These are phyloP conservation scores for Morpho helenor DNA, from an alignment of 2,888 invertebrate genomes.

Conservation along the genomic window DNA sequence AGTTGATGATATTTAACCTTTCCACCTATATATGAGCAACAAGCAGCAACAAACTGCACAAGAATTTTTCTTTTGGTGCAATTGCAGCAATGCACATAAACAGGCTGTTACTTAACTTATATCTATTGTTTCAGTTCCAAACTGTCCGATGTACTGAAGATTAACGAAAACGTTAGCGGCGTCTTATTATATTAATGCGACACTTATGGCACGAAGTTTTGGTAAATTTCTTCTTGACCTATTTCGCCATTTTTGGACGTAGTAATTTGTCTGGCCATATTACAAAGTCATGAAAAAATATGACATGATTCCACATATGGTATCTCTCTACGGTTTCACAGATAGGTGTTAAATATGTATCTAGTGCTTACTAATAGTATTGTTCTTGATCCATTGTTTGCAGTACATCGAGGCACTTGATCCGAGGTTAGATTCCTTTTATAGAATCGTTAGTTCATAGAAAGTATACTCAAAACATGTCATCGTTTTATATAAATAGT, in stretches of 20 bases:
- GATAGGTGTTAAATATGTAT: slow-evolving; percentile 35
- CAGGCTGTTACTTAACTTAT: background rate
- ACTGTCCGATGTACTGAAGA: background rate
- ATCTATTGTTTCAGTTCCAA: slow-evolving; percentile 10
- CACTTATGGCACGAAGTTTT: slow-evolving; percentile 21
- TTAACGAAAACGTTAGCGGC: background rate
- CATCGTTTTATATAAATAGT: too few species aligned
- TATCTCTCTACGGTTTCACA: slow-evolving; percentile 17
- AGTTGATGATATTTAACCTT: too few species aligned
- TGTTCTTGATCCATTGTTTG: slow-evolving; percentile 52
- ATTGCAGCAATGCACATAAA: too few species aligned
- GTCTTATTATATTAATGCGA: slow-evolving; percentile 12
- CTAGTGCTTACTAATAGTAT: slow-evolving; percentile 45
- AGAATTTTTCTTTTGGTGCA: too few species aligned
- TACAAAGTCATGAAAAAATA: slow-evolving; percentile 14
- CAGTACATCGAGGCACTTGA: slow-evolving; percentile 13
- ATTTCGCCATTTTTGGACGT: slow-evolving; percentile 25
- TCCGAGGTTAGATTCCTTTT: slow-evolving; percentile 6
- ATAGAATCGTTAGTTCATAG: too few species aligned
- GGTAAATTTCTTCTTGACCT: slow-evolving; percentile 30
- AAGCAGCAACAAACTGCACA: too few species aligned
- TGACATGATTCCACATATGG: slow-evolving; percentile 15
- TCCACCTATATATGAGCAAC: too few species aligned
- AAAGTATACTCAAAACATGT: too few species aligned
- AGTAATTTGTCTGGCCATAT: slow-evolving; percentile 16